phyloP scores from a whole-genome alignment of 2,113 vertebrate genomes.

The Bothrops jararaca region DNA sequence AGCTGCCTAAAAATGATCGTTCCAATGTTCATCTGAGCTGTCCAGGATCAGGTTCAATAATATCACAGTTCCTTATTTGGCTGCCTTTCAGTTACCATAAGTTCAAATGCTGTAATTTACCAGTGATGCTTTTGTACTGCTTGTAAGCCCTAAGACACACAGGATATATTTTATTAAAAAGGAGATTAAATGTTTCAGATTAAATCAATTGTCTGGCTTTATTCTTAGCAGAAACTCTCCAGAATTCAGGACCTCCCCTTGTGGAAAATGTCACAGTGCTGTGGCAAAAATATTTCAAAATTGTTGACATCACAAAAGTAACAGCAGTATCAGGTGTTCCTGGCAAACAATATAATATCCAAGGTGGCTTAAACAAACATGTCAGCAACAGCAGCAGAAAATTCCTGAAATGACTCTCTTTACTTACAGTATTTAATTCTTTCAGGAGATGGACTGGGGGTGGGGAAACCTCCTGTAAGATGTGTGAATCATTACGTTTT shows the following conservation, averaged over 20 bases:
- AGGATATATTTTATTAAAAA: background rate
- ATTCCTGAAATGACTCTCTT: conserved; percentile 20
- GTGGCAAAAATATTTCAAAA: background rate
- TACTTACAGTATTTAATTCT: conserved; percentile 38
- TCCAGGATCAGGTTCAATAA: background rate
- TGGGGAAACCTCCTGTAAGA: conserved; percentile 33
- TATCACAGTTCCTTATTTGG: background rate
- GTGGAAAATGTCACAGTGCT: background rate
- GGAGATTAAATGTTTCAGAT: background rate
- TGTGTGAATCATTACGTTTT: conserved; percentile 37
- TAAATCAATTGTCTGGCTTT: background rate
- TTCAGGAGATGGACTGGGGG: conserved; percentile 8
- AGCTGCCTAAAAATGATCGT: background rate
- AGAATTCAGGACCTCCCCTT: background rate
- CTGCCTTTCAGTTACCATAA: background rate
- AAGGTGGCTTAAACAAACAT: conserved; percentile 48
- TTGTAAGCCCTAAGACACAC: background rate
- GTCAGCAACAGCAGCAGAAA: conserved; percentile 2
- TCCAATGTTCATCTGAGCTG: background rate
- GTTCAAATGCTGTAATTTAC: background rate
- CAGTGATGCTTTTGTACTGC: background rate
- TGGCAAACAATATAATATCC: conserved; percentile 55
- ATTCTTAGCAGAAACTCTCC: background rate
- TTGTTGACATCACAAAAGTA: background rate
- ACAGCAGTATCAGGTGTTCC: background rate